Evolutionary conservation across 2,888 invertebrate genomes (phyloP), one percentile per base, ranked within the genome.

Genomic region (Tinea semifulvella): DNA sequence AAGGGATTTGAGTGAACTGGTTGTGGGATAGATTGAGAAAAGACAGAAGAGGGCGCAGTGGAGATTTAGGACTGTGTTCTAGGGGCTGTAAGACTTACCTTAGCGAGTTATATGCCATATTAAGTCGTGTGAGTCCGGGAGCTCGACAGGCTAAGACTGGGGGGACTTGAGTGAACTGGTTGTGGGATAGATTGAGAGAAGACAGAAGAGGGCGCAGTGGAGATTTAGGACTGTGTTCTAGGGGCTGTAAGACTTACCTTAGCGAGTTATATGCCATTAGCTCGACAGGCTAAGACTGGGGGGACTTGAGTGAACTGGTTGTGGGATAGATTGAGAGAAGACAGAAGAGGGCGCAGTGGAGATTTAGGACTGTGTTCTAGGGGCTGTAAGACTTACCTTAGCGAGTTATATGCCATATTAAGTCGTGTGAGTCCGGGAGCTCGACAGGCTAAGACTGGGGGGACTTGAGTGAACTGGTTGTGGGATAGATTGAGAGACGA

Each of bases 291-390:
- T 27, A 99, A 74, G 38, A 92, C 91, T 1, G 88, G 85, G 0
- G 98, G 98, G 48, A 98, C 88, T 53, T 88, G 87, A 22, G 89
- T 88, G 65, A 98, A 94, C 54, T 91, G 85, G 82, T 98, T 98
- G 73, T 96, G 93, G 0, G 96, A 90, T 25, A 98, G 81, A 75
- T 96, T 96, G 3, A 98, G 82, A 1, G 90, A 84, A 1, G 88
- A 83, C 8, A 94, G 70, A 74, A 43, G 86, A 84, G 2, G 76
- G 67, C 42, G n/a, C n/a, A n/a, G n/a, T n/a, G n/a, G n/a, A n/a
- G n/a, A n/a, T n/a, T n/a, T n/a, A n/a, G n/a, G n/a, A n/a, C n/a
- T n/a, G n/a, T n/a, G n/a, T n/a, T n/a, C n/a, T n/a, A n/a, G n/a
- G n/a, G n/a, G n/a, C n/a, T 22, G 6, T 8, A 22, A 22, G 8